Evolutionary conservation across 2,888 invertebrate species (phyloP).

Genomic region (Charanyca ferruginea): DNA sequence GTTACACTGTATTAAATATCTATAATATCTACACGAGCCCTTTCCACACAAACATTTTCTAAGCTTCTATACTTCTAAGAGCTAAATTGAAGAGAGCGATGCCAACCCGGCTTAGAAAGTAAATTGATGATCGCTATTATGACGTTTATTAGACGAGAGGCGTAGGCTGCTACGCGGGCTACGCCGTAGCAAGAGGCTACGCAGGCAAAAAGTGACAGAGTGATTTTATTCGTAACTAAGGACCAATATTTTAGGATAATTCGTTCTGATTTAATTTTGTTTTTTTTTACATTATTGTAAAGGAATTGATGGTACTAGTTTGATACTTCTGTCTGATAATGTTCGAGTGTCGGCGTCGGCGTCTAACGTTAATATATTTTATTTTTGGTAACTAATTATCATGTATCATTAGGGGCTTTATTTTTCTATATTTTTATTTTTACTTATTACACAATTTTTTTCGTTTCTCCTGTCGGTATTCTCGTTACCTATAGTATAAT

Average conservation of each 20-base stretch:
- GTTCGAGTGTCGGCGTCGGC: too few species aligned
- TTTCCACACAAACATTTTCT: neutral
- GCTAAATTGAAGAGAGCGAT: conserved; percentile 11
- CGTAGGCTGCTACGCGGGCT: conserved; percentile 31
- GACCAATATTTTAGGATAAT: neutral
- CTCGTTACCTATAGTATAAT: too few species aligned
- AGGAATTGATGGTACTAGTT: too few species aligned
- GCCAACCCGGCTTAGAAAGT: conserved; percentile 16
- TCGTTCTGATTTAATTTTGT: neutral
- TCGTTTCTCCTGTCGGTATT: too few species aligned
- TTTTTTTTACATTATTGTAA: neutral
- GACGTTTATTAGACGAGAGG: conserved; percentile 37
- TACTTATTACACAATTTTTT: too few species aligned
- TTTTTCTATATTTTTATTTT: too few species aligned
- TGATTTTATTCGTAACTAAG: conserved; percentile 21
- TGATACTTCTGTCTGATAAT: too few species aligned
- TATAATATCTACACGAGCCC: neutral
- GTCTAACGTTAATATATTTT: too few species aligned
- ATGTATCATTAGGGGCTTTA: too few species aligned
- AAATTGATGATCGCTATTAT: conserved; percentile 36
- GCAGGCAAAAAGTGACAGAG: conserved; percentile 29
- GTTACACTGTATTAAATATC: too few species aligned
- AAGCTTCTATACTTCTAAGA: neutral
- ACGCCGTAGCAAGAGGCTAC: conserved; percentile 43
- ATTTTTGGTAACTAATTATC: too few species aligned